Conservation (phyloP, 2,888 invertebrate species). For the Lagria hirta region DNA sequence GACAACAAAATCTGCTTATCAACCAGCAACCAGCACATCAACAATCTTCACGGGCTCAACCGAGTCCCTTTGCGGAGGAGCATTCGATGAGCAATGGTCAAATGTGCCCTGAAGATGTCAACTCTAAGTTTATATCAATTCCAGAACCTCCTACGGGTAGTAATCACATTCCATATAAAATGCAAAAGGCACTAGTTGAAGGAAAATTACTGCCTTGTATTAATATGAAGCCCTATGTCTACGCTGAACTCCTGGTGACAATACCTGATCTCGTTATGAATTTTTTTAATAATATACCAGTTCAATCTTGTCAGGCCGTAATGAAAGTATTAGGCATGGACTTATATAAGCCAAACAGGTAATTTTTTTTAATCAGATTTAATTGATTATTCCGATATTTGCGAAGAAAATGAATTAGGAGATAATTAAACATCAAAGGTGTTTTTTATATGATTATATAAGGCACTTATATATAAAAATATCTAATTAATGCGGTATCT, state of each 20-base stretch:
- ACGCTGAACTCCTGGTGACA: conserved; percentile 79
- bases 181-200: conserved; percentile 79
- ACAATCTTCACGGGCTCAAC: conserved; percentile 45
- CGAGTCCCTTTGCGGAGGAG: conserved; percentile 39
- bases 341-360: conserved; percentile 82
- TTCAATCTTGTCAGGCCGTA: conserved; percentile 75
- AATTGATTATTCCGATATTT: too few species aligned
- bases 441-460: too few species aligned
- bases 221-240: conserved; percentile 82
- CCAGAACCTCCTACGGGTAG: conserved; percentile 68
- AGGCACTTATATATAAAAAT: too few species aligned
- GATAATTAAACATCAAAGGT: too few species aligned
- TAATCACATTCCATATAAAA: conserved; percentile 74
- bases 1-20: conserved; percentile 33
- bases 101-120: conserved; percentile 50
- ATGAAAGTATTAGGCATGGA: conserved; percentile 79
- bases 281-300: conserved; percentile 76
- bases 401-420: too few species aligned
- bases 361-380: too few species aligned
- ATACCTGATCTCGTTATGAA: conserved; percentile 77
- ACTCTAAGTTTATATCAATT: conserved; percentile 69
- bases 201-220: conserved; percentile 83
- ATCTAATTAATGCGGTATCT: too few species aligned
- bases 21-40: conserved; percentile 54
- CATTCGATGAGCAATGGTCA: conserved; percentile 42